Conservation (phyloP, 2,888 invertebrate genomes). For the Laothoe populi region DNA sequence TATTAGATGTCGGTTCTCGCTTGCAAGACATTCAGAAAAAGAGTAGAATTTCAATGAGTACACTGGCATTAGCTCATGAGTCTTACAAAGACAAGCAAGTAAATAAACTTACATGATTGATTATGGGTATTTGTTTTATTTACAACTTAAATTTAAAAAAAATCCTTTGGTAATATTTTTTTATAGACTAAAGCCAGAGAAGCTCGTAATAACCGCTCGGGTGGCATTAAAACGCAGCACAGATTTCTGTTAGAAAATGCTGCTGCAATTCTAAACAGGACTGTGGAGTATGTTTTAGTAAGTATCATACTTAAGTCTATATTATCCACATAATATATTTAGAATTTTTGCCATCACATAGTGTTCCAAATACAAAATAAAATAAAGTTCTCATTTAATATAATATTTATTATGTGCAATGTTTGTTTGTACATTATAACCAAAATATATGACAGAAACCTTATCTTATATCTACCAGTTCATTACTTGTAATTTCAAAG, state of each 20-base stretch:
- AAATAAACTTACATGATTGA: conserved; percentile 58
- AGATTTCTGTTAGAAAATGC: conserved; percentile 88
- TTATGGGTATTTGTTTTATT: conserved; percentile 58
- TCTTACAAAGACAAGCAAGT: conserved; percentile 82
- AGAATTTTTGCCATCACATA: too few relatives aligned
- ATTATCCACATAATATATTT: too few relatives aligned
- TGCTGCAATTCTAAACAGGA: conserved; percentile 82
- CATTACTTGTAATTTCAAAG: too few relatives aligned
- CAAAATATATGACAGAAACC: too few relatives aligned
- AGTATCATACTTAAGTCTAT: conserved; percentile 36
- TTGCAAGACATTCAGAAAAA: conserved; percentile 69
- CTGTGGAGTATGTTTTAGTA: conserved; percentile 84
- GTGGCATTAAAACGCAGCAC: conserved; percentile 78
- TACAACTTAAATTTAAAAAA: conserved; percentile 29
- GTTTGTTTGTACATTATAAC: too few relatives aligned
- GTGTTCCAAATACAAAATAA: too few relatives aligned
- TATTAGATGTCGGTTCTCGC: conserved; percentile 71
- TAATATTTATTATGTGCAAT: too few relatives aligned
- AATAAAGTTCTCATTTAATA: too few relatives aligned
- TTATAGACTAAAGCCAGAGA: conserved; percentile 87
- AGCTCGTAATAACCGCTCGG: conserved; percentile 79
- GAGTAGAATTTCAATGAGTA: conserved; percentile 73
- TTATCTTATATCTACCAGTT: too few relatives aligned
- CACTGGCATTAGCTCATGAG: conserved; percentile 70
- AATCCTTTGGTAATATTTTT: conserved; percentile 33